Percentiles rank a stretch among this genome's conserved stretches.
These are phyloP conservation scores for Rostratula benghalensis DNA, from an alignment of 2,113 vertebrate genomes.

Conservation along the genomic window DNA sequence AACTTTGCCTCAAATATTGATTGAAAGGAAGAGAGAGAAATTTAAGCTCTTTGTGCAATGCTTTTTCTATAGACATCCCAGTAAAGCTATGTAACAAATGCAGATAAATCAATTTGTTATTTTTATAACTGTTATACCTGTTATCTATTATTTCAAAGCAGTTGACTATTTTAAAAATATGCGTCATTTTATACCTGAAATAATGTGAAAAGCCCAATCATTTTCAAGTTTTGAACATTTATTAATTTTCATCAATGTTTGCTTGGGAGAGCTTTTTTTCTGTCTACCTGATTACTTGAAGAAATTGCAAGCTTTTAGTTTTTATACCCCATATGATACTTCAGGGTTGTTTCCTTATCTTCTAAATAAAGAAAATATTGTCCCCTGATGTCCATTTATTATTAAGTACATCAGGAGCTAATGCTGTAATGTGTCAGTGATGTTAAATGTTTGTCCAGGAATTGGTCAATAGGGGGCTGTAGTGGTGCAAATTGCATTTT, in stretches of 20 bases:
- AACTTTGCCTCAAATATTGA: constrained; percentile 95
- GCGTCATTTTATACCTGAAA: background rate
- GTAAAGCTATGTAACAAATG: constrained; percentile 67
- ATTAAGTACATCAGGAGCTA: background rate
- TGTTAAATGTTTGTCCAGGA: background rate
- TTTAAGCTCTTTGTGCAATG: constrained; percentile 78
- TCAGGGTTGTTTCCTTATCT: background rate
- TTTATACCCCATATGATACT: background rate
- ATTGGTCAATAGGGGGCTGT: background rate
- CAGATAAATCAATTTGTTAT: constrained; percentile 62
- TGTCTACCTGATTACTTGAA: background rate
- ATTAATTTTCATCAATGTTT: background rate
- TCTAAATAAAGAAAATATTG: background rate
- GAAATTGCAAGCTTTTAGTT: background rate
- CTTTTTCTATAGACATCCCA: constrained; percentile 69
- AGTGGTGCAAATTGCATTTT: background rate
- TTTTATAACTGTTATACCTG: constrained; percentile 2
- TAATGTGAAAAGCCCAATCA: background rate
- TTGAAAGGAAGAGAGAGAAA: constrained; percentile 89
- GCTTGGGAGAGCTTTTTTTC: background rate
- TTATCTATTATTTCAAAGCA: background rate
- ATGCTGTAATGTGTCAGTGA: background rate
- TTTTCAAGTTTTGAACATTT: background rate
- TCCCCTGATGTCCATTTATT: background rate
- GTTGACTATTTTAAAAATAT: background rate